Conservation (phyloP, 1,140 invertebrate genomes). For the Penaeus indicus region DNA sequence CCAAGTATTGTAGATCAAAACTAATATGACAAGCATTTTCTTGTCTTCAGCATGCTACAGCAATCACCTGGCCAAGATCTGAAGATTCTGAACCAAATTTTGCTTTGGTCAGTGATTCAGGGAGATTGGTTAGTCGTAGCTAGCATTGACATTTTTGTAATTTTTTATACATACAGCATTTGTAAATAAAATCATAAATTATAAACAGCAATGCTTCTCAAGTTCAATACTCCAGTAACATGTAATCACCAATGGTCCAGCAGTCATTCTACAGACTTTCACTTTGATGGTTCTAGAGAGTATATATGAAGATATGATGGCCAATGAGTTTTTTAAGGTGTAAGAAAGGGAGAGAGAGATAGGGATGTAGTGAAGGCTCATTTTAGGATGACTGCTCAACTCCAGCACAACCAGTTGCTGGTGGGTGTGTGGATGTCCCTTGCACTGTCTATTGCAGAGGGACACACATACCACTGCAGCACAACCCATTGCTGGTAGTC, state of each 20-base stretch:
- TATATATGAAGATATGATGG: constrained; percentile 3
- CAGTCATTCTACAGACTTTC: constrained; percentile 43
- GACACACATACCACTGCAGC: neutral
- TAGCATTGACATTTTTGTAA: constrained; percentile 52
- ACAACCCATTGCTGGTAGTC: constrained; percentile 52
- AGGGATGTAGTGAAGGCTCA: constrained; percentile 17
- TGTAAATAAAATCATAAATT: constrained; percentile 43
- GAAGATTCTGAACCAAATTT: constrained; percentile 26
- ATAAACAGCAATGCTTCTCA: constrained; percentile 43
- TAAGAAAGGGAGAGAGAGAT: neutral
- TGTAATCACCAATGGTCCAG: constrained; percentile 35
- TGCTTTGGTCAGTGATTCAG: constrained; percentile 49
- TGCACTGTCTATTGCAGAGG: constrained; percentile 24
- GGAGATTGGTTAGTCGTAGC: constrained; percentile 45
- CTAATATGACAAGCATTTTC: constrained; percentile 18
- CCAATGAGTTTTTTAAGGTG: constrained; percentile 5
- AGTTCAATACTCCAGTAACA: constrained; percentile 50
- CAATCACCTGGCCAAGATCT: constrained; percentile 14
- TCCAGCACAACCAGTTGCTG: constrained; percentile 43
- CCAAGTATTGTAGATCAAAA: constrained; percentile 15
- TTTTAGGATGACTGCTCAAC: constrained; percentile 27
- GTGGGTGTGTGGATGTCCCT: constrained; percentile 28
- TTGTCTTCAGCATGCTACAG: constrained; percentile 9
- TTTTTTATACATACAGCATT: constrained; percentile 54
- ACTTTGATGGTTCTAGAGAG: constrained; percentile 2